phyloP scores from a whole-genome alignment of 2,797 vertebrate genomes.

The Leucoraja ocellata region DNA sequence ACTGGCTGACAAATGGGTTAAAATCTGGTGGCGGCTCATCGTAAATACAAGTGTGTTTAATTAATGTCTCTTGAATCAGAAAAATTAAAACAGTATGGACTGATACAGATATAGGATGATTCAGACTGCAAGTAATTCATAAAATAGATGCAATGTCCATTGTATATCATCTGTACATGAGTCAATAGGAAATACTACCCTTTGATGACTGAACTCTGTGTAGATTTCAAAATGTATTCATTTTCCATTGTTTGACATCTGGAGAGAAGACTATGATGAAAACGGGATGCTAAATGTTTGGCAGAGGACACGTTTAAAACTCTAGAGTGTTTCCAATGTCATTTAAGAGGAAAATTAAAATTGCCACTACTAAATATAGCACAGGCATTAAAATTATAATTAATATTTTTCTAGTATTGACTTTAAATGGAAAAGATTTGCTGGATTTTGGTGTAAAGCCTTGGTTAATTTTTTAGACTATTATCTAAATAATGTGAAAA shows the following conservation, averaged over 20 bases:
- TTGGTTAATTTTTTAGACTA: background rate
- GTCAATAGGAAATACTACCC: constrained; percentile 35
- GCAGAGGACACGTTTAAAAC: background rate
- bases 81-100: constrained; percentile 25
- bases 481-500: background rate
- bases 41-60: constrained; percentile 33
- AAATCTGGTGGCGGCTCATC: constrained; percentile 16
- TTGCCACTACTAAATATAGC: background rate
- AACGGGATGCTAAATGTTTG: background rate
- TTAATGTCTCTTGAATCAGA: constrained; percentile 37
- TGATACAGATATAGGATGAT: constrained; percentile 32
- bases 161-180: constrained; percentile 34
- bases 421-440: background rate
- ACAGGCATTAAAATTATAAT: background rate
- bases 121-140: constrained; percentile 31
- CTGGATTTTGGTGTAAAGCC: background rate
- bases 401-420: background rate
- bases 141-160: constrained; percentile 19
- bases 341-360: background rate
- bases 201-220: constrained; percentile 29
- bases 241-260: constrained; percentile 11
- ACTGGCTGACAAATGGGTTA: constrained; percentile 1
- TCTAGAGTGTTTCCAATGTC: background rate
- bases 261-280: background rate
- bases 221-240: background rate